Evolutionary conservation across 2,797 vertebrate species (phyloP).

Genomic region (Siniperca obscura): DNA sequence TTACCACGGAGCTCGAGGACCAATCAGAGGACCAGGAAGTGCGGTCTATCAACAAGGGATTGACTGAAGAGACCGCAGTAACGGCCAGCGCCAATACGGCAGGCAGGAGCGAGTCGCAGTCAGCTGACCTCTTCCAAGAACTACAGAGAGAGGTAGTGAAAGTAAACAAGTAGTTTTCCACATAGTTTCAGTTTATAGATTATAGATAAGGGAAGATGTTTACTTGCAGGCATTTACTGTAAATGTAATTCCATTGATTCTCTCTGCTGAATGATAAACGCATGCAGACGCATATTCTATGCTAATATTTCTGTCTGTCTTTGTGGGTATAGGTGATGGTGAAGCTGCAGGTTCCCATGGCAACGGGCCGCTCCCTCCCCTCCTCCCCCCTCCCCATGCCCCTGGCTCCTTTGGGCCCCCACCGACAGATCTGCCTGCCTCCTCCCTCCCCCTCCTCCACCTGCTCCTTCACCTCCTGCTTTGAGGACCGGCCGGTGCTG

Average conservation of each 20-base stretch:
- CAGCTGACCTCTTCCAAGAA: constrained; percentile 94
- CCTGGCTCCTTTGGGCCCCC: constrained; percentile 71
- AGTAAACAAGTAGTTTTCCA: neutral
- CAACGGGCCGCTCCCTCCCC: constrained; percentile 78
- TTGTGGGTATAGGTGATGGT: constrained; percentile 87
- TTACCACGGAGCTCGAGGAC: constrained; percentile 86
- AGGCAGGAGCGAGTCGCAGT: constrained; percentile 83
- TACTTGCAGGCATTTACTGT: neutral
- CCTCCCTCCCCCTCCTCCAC: constrained; percentile 80
- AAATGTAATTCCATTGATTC: neutral
- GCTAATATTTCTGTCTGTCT: constrained; percentile 2
- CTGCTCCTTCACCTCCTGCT: constrained; percentile 82
- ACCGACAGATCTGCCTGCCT: constrained; percentile 84
- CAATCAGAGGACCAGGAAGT: constrained; percentile 94
- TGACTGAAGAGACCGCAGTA: constrained; percentile 49
- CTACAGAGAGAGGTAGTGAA: constrained; percentile 91
- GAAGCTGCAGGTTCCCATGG: constrained; percentile 90
- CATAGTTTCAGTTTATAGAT: neutral
- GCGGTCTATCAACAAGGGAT: constrained; percentile 88
- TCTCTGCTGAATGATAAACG: neutral
- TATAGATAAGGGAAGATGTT: neutral
- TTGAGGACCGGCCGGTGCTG: constrained; percentile 90
- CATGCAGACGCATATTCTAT: neutral
- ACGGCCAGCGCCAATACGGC: neutral
- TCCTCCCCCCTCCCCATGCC: constrained; percentile 87